Conservation (phyloP, 92 coral and sea anemone genomes). For the Heliopora coerulea region DNA sequence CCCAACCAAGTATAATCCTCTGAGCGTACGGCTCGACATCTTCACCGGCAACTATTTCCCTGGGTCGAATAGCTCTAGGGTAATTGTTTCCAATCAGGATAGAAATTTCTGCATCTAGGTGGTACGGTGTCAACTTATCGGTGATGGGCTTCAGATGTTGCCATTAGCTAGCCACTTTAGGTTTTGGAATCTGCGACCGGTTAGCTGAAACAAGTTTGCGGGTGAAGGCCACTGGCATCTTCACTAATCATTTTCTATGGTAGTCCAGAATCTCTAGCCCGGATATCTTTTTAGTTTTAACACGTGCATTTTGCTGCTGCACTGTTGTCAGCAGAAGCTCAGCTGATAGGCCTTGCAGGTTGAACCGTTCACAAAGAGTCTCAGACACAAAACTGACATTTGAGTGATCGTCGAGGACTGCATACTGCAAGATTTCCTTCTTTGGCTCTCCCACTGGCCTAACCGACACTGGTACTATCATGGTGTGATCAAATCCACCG, state of each 20-base stretch:
- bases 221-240: constrained; percentile 50
- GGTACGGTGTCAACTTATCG: constrained; percentile 33
- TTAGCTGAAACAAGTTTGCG: constrained; percentile 50
- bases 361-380: constrained; percentile 35
- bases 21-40: constrained; percentile 62
- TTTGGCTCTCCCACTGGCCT: constrained; percentile 44
- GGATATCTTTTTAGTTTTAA: constrained; percentile 36
- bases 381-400: constrained; percentile 57
- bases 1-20: constrained; percentile 53
- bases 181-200: constrained; percentile 62
- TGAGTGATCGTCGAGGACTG: constrained; percentile 55
- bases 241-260: constrained; percentile 23
- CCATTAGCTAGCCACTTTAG: constrained; percentile 55
- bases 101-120: constrained; percentile 41
- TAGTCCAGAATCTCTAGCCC: constrained; percentile 47
- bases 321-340: constrained; percentile 47
- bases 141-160: constrained; percentile 52
- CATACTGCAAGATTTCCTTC: constrained; percentile 35
- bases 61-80: constrained; percentile 58
- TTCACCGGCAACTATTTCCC: constrained; percentile 52
- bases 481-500: background rate
- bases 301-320: constrained; percentile 21
- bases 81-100: constrained; percentile 51
- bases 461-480: constrained; percentile 59
- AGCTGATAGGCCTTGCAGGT: constrained; percentile 48